phyloP scores from a whole-genome alignment of 2,888 invertebrate genomes.

The Apodemia zela region DNA sequence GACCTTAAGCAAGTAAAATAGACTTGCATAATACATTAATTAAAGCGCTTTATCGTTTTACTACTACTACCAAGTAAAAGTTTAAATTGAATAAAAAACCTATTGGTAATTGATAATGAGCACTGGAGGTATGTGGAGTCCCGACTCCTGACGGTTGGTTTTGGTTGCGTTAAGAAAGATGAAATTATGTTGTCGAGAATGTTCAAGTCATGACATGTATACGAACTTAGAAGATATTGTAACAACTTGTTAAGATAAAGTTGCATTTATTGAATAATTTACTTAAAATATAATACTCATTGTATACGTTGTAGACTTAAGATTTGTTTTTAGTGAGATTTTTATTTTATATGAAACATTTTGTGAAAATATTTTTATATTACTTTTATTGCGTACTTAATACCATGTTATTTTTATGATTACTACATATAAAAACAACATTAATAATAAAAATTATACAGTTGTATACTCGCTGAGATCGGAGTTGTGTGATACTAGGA shows the following conservation, averaged over 20 bases:
- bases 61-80: too few species aligned
- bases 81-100: neutral
- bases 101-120: neutral
- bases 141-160: conserved; percentile 49
- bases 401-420: conserved; percentile 40
- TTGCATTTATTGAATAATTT: conserved; percentile 72
- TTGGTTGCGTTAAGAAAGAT: conserved; percentile 56
- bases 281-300: conserved; percentile 73
- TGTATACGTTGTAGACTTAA: conserved; percentile 74
- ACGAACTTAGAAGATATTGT: conserved; percentile 59
- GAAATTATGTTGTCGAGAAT: conserved; percentile 50
- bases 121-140: conserved; percentile 34
- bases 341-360: conserved; percentile 52
- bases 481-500: too few species aligned
- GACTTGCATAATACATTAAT: too few species aligned
- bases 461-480: too few species aligned
- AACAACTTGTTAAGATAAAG: conserved; percentile 64
- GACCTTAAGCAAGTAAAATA: too few species aligned
- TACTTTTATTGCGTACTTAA: conserved; percentile 50
- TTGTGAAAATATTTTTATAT: conserved; percentile 44
- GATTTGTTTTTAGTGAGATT: conserved; percentile 70
- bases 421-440: conserved; percentile 19
- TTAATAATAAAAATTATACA: conserved; percentile 10
- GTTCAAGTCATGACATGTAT: conserved; percentile 65
- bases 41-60: too few species aligned